Base-by-base conservation (phyloP, 1,140 invertebrate species). In the Thrips palmi region DNA sequence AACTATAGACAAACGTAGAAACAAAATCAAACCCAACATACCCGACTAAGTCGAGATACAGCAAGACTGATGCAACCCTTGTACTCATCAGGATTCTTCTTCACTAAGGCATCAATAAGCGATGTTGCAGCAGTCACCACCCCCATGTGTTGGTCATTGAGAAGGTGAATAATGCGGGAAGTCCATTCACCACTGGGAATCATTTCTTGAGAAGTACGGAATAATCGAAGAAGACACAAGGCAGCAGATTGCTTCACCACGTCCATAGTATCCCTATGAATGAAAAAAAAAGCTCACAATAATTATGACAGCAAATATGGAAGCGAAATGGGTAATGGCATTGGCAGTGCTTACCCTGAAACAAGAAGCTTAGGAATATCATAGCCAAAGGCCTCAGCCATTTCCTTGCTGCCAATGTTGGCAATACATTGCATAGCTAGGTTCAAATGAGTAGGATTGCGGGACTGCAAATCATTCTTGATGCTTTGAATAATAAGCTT, bases 161-260 rank as follows among this genome's bases (percentile, higher is more conserved):
- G 65, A 37, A 99, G 65, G 62, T 99, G 96, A 50, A 99, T 93
- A 44, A 99, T 97, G 38, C 96, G 68, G 8, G 92, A 94, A 4
- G 94, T 96, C 91, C 93, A 99, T 64, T 99, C 93, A 37, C 91
- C 89, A 40, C 84, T 85, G 32, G 88, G 91, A 52, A 97, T 91
- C 18, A 97, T 82, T 68, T 97, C 76, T 48, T 89, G 78, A 46
- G 81, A 79, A 41, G 89, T 94, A 32, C 96, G 71, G 52, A 97
- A 80, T 21, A 99, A 62, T 45, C 91, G 73, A 33, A 99, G 62
- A 33, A 99, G 67, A 57, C 94, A 98, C 2, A 99, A 64, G 28
- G 94, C 94, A 45, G 96, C 94, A 49, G 91, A 97, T 63, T 99
- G 96, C 62, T 99, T 99, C 1, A 99, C 94, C 32, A 96, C 87